phyloP scores from a whole-genome alignment of 2,888 invertebrate genomes.

The Arge pagana region DNA sequence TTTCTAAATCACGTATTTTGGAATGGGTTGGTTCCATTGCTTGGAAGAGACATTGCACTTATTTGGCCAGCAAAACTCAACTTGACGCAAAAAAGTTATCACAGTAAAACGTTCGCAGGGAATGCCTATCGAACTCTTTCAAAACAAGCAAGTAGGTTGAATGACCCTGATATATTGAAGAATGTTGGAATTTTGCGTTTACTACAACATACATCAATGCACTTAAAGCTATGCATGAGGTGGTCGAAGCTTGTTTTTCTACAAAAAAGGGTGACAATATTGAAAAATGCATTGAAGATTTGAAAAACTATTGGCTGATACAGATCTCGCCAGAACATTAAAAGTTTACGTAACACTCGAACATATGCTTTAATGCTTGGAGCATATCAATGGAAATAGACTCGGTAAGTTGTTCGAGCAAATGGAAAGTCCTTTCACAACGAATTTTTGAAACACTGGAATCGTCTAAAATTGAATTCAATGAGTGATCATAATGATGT shows the following conservation, averaged over 20 bases:
- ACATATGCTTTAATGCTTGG: neutral
- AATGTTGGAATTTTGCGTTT: constrained; percentile 6
- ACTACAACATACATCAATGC: constrained; percentile 13
- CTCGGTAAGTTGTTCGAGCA: neutral
- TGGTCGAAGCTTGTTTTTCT: constrained; percentile 16
- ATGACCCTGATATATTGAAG: constrained; percentile 6
- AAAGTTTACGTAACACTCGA: neutral
- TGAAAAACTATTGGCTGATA: constrained; percentile 14
- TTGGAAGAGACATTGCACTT: constrained; percentile 22
- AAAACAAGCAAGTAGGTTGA: constrained; percentile 8
- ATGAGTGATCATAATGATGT: too few species aligned
- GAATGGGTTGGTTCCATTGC: constrained; percentile 12
- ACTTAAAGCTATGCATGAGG: constrained; percentile 17
- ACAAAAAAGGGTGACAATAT: neutral
- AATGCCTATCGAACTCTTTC: constrained; percentile 28
- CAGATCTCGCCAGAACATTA: neutral
- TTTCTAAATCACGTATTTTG: constrained; percentile 23
- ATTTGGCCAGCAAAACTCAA: constrained; percentile 19
- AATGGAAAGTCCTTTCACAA: constrained; percentile 12
- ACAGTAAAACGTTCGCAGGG: constrained; percentile 23
- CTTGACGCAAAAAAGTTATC: constrained; percentile 25
- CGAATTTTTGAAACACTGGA: constrained; percentile 14
- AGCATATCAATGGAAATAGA: neutral
- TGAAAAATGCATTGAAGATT: neutral
- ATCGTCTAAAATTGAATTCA: constrained; percentile 10